Evolutionary conservation across 2,888 invertebrate species (phyloP).

Genomic region (Zaprionus obscuricornis): DNA sequence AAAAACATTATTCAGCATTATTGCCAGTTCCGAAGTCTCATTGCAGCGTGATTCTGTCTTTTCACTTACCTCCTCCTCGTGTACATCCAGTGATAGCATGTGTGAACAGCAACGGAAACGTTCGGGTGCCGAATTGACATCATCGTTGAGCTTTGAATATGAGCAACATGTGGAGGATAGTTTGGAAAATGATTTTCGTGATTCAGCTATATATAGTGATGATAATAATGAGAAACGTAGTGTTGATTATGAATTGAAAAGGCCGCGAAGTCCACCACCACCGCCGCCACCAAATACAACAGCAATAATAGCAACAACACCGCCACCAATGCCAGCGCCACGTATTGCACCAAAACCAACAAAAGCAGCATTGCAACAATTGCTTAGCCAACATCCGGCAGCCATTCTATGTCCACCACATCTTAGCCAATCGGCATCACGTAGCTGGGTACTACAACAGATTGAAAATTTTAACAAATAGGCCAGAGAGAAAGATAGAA

Average conservation of each 20-base stretch:
- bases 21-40: slow-evolving; percentile 68
- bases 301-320: no score
- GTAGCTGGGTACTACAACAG: slow-evolving; percentile 83
- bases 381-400: slow-evolving; percentile 43
- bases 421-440: slow-evolving; percentile 74
- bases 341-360: slow-evolving; percentile 71
- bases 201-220: slow-evolving; percentile 93
- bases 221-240: slow-evolving; percentile 81
- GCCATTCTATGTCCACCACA: slow-evolving; percentile 75
- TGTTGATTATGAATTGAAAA: slow-evolving; percentile 55
- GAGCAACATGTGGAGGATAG: slow-evolving; percentile 90
- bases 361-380: slow-evolving; percentile 32
- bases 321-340: slow-evolving; percentile 45
- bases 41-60: slow-evolving; percentile 82
- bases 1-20: slow-evolving; percentile 84
- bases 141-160: slow-evolving; percentile 88
- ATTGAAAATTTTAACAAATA: slow-evolving; percentile 83
- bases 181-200: slow-evolving; percentile 88
- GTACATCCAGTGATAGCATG: slow-evolving; percentile 81
- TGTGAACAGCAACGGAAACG: slow-evolving; percentile 73
- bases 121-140: slow-evolving; percentile 36
- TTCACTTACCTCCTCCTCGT: slow-evolving; percentile 81
- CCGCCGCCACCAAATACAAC: slow-evolving; percentile 61
- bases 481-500: not conserved
- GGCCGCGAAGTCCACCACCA: slow-evolving; percentile 72